These are phyloP conservation scores for Tapirus indicus DNA, from an alignment of 2,797 vertebrate genomes.

Conservation along the genomic window DNA sequence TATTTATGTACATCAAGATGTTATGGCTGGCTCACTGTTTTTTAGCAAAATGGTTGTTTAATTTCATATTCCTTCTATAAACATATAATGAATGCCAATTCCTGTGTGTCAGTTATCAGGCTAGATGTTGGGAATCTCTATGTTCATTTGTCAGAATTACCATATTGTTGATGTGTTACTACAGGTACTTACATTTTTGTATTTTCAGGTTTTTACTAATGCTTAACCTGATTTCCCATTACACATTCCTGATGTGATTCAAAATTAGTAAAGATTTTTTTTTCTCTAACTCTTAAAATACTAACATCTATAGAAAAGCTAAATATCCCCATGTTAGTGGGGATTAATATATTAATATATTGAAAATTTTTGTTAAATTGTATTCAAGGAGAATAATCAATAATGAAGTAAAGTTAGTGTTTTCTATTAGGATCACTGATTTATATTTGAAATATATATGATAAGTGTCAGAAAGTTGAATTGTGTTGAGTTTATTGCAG, in stretches of 20 bases:
- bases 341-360: not conserved
- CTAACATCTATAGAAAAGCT: not conserved
- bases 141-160: slow-evolving; percentile 45
- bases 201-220: slow-evolving; percentile 56
- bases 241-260: slow-evolving; percentile 20
- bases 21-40: not conserved
- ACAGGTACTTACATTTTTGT: slow-evolving; percentile 17
- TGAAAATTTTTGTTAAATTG: slow-evolving; percentile 14
- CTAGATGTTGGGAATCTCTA: not conserved
- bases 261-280: slow-evolving; percentile 53
- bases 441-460: not conserved
- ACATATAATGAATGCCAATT: not conserved
- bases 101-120: not conserved
- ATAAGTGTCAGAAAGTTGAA: not conserved
- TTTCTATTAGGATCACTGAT: slow-evolving; percentile 39
- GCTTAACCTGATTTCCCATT: slow-evolving; percentile 40
- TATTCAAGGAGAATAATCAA: slow-evolving; percentile 38
- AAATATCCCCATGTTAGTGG: not conserved
- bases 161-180: slow-evolving; percentile 12
- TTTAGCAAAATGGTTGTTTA: not conserved
- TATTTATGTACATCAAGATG: slow-evolving; percentile 34
- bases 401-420: slow-evolving; percentile 30
- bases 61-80: slow-evolving; percentile 47
- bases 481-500: not conserved
- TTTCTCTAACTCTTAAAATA: slow-evolving; percentile 6